phyloP scores from a whole-genome alignment of 2,797 vertebrate species.

The Adelosebastes latens region DNA sequence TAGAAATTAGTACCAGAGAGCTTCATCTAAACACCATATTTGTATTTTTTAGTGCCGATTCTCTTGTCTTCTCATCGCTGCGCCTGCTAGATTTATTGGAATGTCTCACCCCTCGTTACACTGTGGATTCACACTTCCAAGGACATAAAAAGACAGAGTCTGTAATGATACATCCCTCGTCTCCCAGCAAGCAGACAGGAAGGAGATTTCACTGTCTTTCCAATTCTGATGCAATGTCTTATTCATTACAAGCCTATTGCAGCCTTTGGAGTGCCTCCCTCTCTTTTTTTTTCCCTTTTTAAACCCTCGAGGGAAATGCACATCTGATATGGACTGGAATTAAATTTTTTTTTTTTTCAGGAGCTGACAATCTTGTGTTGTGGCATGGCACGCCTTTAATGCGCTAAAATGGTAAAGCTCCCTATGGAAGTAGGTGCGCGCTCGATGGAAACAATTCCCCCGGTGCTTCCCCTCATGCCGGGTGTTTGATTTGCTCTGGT shows the following conservation, averaged over 20 bases:
- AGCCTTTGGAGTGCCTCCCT: slow-evolving; percentile 33
- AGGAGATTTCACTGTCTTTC: slow-evolving; percentile 59
- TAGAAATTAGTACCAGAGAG: background rate
- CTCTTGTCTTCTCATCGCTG: background rate
- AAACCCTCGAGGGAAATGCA: slow-evolving; percentile 40
- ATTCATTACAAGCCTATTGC: slow-evolving; percentile 63
- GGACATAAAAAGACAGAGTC: slow-evolving; percentile 51
- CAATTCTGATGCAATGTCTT: slow-evolving; percentile 69
- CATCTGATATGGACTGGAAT: slow-evolving; percentile 44
- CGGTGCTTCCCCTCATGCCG: slow-evolving; percentile 21
- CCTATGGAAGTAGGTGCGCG: slow-evolving; percentile 43
- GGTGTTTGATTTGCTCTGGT: slow-evolving; percentile 55
- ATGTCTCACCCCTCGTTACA: slow-evolving; percentile 28
- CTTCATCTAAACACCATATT: slow-evolving; percentile 2
- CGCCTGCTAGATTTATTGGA: slow-evolving; percentile 28
- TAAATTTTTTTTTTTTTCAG: background rate
- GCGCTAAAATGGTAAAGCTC: slow-evolving; percentile 50
- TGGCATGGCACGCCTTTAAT: slow-evolving; percentile 16
- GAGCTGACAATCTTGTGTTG: background rate
- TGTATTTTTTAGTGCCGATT: background rate
- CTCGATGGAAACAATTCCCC: slow-evolving; percentile 39
- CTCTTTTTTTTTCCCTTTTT: background rate
- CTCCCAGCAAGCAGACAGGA: slow-evolving; percentile 40
- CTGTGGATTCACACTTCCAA: slow-evolving; percentile 54
- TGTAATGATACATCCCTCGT: slow-evolving; percentile 47